These are phyloP conservation scores for Bovichtus variegatus DNA, from an alignment of 2,797 vertebrate species.

Conservation along the genomic window DNA sequence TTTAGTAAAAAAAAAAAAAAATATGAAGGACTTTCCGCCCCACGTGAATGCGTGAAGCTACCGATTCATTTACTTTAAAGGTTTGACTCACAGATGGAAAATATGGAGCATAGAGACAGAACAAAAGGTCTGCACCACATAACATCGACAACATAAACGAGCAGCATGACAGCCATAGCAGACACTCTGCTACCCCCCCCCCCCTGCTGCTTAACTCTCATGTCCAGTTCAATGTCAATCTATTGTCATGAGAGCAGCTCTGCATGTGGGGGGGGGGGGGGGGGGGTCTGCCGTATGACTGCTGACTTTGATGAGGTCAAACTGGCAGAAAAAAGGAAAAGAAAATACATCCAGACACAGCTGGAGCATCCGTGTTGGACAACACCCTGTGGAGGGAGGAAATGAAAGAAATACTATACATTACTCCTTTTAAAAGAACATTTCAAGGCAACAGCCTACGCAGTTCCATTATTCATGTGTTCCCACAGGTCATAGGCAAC, in stretches of 20 bases:
- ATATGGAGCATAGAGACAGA: background rate
- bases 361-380: conserved; percentile 44
- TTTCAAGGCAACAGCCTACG: background rate
- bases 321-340: background rate
- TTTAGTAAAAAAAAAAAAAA: too few species aligned
- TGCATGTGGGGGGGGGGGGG: background rate
- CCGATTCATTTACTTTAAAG: background rate
- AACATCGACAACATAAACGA: background rate
- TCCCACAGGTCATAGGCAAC: background rate
- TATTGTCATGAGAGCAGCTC: conserved; percentile 34
- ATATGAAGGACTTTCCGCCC: too few species aligned
- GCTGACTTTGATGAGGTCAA: conserved; percentile 56
- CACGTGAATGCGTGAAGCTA: too few species aligned
- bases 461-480: conserved; percentile 28
- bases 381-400: conserved; percentile 36
- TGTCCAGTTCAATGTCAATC: conserved; percentile 47
- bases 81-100: background rate
- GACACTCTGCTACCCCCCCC: background rate
- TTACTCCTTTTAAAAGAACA: conserved; percentile 7
- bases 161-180: conserved; percentile 1
- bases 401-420: conserved; percentile 23
- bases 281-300: conserved; percentile 29
- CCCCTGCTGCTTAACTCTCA: background rate
- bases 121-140: background rate
- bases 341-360: conserved; percentile 44